Evolutionary conservation across 2,888 invertebrate species (phyloP), one percentile per base, ranked within the genome.

Genomic region (Sinodicranocentrus sp.): DNA sequence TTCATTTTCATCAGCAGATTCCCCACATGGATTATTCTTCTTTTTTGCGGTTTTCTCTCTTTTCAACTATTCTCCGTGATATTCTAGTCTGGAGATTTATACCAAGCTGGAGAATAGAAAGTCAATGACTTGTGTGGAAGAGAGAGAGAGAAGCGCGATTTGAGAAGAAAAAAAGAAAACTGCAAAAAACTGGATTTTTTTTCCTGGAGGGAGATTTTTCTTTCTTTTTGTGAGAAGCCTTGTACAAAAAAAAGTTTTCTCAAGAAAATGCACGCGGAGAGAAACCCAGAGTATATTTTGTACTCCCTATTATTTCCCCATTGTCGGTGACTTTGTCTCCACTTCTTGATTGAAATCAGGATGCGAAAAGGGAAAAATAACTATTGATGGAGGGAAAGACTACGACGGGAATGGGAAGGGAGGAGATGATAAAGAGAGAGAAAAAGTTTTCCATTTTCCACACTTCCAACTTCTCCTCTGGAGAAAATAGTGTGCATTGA

Each of bases 281-380:
- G n/a, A n/a, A n/a, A n/a, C n/a, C n/a, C n/a, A n/a, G n/a, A n/a
- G n/a, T n/a, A 8, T 39, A n/a, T 44, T 44, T 57, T 23, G 57
- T 23, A 25, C 25, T 25, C 57, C 2, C 57, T 23, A 57, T 25
- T 25, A 57, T 25, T 57, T 57, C n/a, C 25, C 25, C 13, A 13
- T 23, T 57, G 21, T 44, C 44, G 44, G 44, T 54, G 54, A 23
- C 23, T 54, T 23, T 57, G 25, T 57, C 17, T 52, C 52, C 57
- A 23, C 3, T 23, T 57, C 25, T 57, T 57, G 57, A 57, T 57
- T 57, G 57, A 57, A 57, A 57, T 57, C 57, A 57, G 25, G 25
- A 57, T 2, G 57, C 57, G 57, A 57, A 25, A 57, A 25, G 33
- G 33, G 33, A 33, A 33, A 33, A 33, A n/a, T n/a, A n/a, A n/a